Base-by-base conservation (phyloP, 30 jellyfish, hydroid and myxozoan genomes). In the Chironex yamaguchii region DNA sequence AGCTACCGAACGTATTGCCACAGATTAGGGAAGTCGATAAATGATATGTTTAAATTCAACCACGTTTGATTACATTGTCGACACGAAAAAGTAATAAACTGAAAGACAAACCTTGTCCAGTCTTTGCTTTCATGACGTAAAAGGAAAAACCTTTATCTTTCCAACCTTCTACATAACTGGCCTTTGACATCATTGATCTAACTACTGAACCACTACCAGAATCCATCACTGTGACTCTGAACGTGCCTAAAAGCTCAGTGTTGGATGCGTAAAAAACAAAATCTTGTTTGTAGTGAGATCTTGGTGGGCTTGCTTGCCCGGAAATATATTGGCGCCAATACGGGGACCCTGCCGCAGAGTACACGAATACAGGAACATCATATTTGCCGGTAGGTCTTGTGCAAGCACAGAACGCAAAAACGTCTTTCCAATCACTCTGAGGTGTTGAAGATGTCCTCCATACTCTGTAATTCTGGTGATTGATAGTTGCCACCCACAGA, bases 281-380 rank as follows among this genome's bases (percentile, higher is more conserved):
- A 51, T 92, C 98, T 49, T 72, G 76, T 71, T 81, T 92, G 63
- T 92, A 92, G 49, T 71, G 71, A 0, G 98, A 49, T 9, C 94
- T 87, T 29, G 98, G 98, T 17, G 97, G 97, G 1, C 64, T 49
- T 12, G 95, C 20, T 0, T 93, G 73, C 2, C 83, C 82, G 14
- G 98, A 79, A 0, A 92, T 92, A 49, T 85, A 92, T 70, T 92
- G 98, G 48, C 98, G 92, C 98, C 98, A 92, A 78, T 92, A 92
- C 0, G 98, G 98, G 1, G 98, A 92, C 1, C 97, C 98, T 66
- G 89, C 85, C 0, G 97, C 96, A 69, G 78, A 92, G 86, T 75
- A 92, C 34, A 92, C 96, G 50, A 75, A 92, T 9, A 92, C 52
- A 4, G 97, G 93, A 24, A 50, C 69, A 34, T 62, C 79, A 51